These are phyloP conservation scores for Odontomyia ornata DNA, from an alignment of 2,888 invertebrate genomes.

Conservation along the genomic window DNA sequence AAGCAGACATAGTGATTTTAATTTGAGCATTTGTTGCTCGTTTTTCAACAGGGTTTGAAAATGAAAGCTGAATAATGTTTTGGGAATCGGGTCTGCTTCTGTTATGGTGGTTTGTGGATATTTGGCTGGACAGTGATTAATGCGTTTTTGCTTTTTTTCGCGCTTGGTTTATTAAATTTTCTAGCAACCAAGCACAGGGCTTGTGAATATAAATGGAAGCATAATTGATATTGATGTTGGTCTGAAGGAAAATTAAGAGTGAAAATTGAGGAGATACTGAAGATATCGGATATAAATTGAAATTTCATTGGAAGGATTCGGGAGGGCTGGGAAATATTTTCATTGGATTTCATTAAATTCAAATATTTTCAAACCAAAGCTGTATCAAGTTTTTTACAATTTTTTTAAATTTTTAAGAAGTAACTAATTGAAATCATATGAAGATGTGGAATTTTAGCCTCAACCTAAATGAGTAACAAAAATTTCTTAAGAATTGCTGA, in stretches of 20 bases:
- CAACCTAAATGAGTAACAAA: too few species aligned
- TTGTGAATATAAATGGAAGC: background rate
- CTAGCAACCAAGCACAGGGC: background rate
- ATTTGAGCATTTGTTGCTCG: background rate
- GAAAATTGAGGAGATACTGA: too few species aligned
- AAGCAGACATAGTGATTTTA: background rate
- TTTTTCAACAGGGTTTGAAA: background rate
- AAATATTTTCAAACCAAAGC: too few species aligned
- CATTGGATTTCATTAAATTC: too few species aligned
- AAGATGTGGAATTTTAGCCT: too few species aligned
- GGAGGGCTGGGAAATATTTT: too few species aligned
- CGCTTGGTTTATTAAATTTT: background rate
- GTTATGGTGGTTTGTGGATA: background rate
- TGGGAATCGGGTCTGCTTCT: background rate
- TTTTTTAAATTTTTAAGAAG: too few species aligned
- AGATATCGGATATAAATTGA: too few species aligned
- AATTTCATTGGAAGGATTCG: too few species aligned
- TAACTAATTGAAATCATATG: too few species aligned
- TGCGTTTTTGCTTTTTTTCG: background rate
- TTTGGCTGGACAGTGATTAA: constrained; percentile 35
- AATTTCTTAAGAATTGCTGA: too few species aligned
- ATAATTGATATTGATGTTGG: constrained; percentile 38
- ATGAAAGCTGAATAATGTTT: background rate
- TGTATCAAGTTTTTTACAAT: too few species aligned
- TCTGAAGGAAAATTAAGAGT: constrained; percentile 1